Conservation (phyloP, 2,113 vertebrate species). For the Ciconia maguari region DNA sequence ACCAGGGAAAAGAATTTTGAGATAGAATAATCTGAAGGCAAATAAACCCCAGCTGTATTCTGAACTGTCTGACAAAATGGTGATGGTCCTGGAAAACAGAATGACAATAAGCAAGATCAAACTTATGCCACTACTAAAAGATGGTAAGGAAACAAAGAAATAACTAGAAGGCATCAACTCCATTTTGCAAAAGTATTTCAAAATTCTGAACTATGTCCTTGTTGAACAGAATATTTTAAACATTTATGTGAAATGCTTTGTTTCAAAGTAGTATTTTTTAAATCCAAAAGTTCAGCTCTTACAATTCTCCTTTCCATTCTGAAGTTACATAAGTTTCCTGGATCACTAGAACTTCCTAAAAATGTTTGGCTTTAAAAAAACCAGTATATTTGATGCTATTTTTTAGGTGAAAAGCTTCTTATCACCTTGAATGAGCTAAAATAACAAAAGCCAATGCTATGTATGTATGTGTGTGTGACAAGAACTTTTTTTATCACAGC, state of each 20-base stretch:
- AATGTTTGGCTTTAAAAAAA: not conserved
- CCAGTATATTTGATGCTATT: not conserved
- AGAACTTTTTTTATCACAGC: not conserved
- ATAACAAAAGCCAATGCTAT: not conserved
- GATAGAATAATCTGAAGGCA: not conserved
- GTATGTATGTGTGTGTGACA: too few relatives aligned
- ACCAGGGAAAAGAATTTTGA: not conserved
- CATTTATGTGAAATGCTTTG: not conserved
- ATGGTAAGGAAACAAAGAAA: not conserved
- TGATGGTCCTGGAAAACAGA: not conserved
- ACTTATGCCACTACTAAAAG: not conserved
- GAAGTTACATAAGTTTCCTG: not conserved
- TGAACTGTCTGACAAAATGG: not conserved
- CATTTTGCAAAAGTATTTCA: not conserved
- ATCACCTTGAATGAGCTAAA: not conserved
- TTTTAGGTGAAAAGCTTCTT: not conserved
- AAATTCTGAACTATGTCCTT: not conserved
- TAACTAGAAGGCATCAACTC: not conserved
- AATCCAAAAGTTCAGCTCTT: not conserved
- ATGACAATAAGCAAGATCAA: not conserved
- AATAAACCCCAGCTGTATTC: not conserved
- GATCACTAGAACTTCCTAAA: not conserved
- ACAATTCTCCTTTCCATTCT: not conserved
- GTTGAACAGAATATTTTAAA: not conserved
- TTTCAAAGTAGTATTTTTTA: not conserved